Base-by-base conservation (phyloP, 2,888 invertebrate genomes). In the Peribatodes rhomboidaria region DNA sequence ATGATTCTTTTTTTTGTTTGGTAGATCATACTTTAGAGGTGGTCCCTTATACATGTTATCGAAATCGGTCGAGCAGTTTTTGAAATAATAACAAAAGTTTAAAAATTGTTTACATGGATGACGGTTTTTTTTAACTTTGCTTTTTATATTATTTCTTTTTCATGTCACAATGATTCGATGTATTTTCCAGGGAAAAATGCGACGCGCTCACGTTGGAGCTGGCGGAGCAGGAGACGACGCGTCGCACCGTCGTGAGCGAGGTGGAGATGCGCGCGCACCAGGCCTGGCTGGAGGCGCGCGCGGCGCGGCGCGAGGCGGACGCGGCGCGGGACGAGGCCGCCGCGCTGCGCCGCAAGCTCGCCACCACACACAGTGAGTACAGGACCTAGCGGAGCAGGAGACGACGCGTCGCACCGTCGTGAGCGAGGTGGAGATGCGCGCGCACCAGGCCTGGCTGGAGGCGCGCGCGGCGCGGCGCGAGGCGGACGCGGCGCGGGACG, bases 231-330 rank as follows among this genome's bases (percentile, higher is more conserved):
- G 97, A 98, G 84, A 96, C 95, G 1, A 86, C 91, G 7, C 93
- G 94, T 16, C 94, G 95, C 76, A 87, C 93, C 0, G 97, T 97
- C 80, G 95, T 97, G 72, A 95, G 97, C 59, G 95, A 95, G 62
- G 94, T 97, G 63, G 98, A 98, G 87, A 95, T 96, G 77, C 97
- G 97, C 71, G 96, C 97, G 14, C 98, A 98, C 87, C 96, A 97
- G 79, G 96, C 96, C 71, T 97, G 97, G 98, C 95, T 98, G 58
- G 95, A 96, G 65, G 96, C 97, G 13, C 94, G 98, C 54, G 96
- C 97, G 79, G 96, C 96, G 37, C 96, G 97, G 82, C 94, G 98
- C 35, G 97, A 96, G 75, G 94, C 97, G 42, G 98, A 98, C 85
- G 98, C 98, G 81, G 95, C 89, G 27, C 68, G 82, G 1, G 93